Conservation (phyloP, 2,888 invertebrate species). For the Tachina fera region DNA sequence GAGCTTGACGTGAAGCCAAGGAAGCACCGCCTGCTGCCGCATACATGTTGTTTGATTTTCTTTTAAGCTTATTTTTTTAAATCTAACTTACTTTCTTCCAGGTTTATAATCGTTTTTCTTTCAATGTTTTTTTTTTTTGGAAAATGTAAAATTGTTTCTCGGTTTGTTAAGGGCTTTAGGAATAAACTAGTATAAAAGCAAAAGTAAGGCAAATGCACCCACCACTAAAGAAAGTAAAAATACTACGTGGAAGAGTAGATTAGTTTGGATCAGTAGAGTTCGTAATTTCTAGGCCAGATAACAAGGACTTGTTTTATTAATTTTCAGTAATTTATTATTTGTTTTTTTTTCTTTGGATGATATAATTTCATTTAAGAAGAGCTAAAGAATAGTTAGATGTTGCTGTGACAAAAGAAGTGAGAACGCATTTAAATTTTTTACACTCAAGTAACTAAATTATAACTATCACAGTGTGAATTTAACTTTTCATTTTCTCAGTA, state of each 20-base stretch:
- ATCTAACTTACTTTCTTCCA: slow-evolving; percentile 51
- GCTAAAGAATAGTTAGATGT: neutral
- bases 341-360: slow-evolving; percentile 1
- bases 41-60: slow-evolving; percentile 85
- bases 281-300: neutral
- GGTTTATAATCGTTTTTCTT: neutral
- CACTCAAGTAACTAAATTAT: neutral
- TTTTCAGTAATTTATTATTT: slow-evolving; percentile 28
- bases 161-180: neutral
- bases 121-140: neutral
- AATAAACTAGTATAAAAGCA: slow-evolving; percentile 13
- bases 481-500: slow-evolving; percentile 1
- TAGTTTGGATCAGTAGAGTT: neutral
- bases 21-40: slow-evolving; percentile 95
- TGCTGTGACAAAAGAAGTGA: neutral
- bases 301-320: neutral
- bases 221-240: slow-evolving; percentile 15
- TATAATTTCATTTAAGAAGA: neutral
- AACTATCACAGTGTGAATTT: neutral
- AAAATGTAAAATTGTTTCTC: slow-evolving; percentile 31
- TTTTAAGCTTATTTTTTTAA: slow-evolving; percentile 24
- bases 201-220: slow-evolving; percentile 18
- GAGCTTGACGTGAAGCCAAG: slow-evolving; percentile 91
- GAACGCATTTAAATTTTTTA: neutral
- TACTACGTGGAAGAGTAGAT: slow-evolving; percentile 29